Conservation (phyloP, 2,797 vertebrate genomes). For the Xyrichtys novacula region DNA sequence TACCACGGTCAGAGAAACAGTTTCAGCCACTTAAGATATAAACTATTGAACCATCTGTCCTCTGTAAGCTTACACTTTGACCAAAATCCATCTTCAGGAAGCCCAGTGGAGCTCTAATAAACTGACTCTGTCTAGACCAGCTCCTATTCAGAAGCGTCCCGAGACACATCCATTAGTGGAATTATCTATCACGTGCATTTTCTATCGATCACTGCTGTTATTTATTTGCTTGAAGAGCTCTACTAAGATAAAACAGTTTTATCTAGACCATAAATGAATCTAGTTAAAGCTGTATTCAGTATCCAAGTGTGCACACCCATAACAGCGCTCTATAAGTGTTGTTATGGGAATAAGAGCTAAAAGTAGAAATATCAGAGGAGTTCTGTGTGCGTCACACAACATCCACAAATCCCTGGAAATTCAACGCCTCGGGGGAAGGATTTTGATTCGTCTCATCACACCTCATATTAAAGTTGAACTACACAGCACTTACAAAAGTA, state of each 20-base stretch:
- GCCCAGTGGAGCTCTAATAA: conserved; percentile 12
- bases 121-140: neutral
- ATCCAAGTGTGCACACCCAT: neutral
- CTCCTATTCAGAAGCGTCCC: no score
- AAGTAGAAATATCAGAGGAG: conserved; percentile 17
- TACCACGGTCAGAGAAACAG: neutral
- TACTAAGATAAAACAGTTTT: conserved; percentile 21
- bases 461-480: neutral
- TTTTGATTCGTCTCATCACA: neutral
- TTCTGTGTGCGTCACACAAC: neutral
- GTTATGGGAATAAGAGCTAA: conserved; percentile 3
- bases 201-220: conserved; percentile 6
- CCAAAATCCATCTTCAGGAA: conserved; percentile 22
- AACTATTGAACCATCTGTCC: neutral
- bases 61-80: conserved; percentile 27
- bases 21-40: neutral
- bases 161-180: no score
- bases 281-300: neutral
- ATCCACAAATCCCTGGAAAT: neutral
- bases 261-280: conserved; percentile 12
- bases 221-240: conserved; percentile 14
- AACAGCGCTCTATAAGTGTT: neutral
- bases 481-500: neutral
- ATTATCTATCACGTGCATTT: neutral
- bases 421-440: neutral